Evolutionary conservation across 2,113 vertebrate genomes (phyloP).

Genomic region (Hypomesus transpacificus): DNA sequence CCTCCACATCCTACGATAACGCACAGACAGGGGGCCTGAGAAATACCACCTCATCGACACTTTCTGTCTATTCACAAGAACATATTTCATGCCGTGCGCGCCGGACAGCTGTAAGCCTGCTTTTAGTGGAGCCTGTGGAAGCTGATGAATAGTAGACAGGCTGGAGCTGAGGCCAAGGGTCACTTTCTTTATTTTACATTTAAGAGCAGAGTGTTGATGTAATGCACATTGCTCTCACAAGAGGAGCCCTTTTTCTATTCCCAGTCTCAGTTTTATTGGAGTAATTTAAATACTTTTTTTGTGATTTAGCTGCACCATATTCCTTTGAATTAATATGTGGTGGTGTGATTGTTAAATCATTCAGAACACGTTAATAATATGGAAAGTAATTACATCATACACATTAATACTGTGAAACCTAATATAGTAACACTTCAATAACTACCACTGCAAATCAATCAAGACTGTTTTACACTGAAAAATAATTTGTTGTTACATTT

Average conservation of each 20-base stretch:
- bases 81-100: conserved; percentile 83
- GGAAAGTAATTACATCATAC: conserved; percentile 69
- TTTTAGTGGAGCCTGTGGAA: conserved; percentile 88
- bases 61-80: conserved; percentile 81
- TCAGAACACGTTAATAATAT: conserved; percentile 42
- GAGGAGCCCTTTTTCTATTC: conserved; percentile 45
- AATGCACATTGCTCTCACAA: conserved; percentile 65
- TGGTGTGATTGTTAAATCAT: conserved; percentile 45
- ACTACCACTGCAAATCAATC: conserved; percentile 66
- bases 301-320: conserved; percentile 63
- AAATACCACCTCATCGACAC: conserved; percentile 90
- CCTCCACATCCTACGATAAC: conserved; percentile 86
- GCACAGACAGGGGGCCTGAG: conserved; percentile 81
- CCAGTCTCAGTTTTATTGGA: conserved; percentile 47
- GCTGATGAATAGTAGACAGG: conserved; percentile 90
- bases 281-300: conserved; percentile 56
- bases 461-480: conserved; percentile 54
- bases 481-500: conserved; percentile 66
- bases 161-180: conserved; percentile 80
- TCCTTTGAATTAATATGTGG: conserved; percentile 55
- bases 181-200: conserved; percentile 80
- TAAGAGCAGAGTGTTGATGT: conserved; percentile 68
- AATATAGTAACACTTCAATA: conserved; percentile 62
- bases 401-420: conserved; percentile 60
- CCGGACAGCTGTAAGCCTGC: conserved; percentile 79